These are phyloP conservation scores for Bungarus multicinctus DNA, from an alignment of 2,113 vertebrate species.

Conservation along the genomic window DNA sequence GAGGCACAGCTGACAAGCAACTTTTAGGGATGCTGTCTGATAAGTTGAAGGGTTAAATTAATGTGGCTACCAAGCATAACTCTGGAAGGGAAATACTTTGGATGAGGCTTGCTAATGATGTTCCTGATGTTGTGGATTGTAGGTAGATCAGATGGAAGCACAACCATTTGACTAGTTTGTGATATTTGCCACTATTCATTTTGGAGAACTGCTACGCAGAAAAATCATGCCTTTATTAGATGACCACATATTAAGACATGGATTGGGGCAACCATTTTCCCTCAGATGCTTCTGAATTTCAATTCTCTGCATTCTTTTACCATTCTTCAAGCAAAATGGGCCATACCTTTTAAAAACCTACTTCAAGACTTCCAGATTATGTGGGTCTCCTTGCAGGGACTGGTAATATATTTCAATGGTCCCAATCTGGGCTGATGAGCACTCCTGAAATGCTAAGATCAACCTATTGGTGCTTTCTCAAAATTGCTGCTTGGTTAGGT, in stretches of 20 bases:
- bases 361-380: background rate
- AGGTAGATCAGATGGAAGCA: background rate
- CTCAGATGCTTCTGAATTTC: background rate
- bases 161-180: background rate
- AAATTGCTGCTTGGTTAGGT: background rate
- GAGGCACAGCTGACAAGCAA: background rate
- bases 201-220: background rate
- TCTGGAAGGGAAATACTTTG: background rate
- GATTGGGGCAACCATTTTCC: background rate
- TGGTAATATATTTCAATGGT: background rate
- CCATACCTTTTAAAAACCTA: background rate
- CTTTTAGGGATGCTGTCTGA: background rate
- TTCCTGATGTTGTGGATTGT: background rate
- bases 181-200: background rate
- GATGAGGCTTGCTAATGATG: background rate
- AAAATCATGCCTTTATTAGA: background rate
- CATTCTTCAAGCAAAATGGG: background rate
- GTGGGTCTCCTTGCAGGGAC: background rate
- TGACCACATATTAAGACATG: background rate
- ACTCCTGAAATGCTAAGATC: background rate
- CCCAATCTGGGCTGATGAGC: background rate
- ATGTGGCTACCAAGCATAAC: background rate
- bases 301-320: background rate
- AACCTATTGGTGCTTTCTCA: background rate
- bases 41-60: background rate